A percentile compares a stretch with the other conserved stretches of the same genome.
Evolutionary conservation across 2,797 vertebrate species (phyloP).

Genomic region (Sorex maritimensis): DNA sequence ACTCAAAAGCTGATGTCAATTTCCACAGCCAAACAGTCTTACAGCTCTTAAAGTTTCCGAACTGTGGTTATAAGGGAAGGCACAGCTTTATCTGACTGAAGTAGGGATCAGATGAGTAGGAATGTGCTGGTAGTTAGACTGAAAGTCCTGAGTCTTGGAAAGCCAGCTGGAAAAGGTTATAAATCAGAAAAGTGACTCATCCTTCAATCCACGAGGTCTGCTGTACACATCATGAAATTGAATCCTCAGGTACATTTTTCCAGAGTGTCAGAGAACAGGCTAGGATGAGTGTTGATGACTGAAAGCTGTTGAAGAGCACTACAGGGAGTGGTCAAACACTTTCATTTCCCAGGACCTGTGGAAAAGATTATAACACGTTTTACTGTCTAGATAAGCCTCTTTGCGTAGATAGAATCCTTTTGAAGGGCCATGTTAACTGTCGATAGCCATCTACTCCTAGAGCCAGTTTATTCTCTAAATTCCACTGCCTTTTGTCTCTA

Average conservation of each 20-base stretch:
- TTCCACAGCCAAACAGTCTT: not conserved
- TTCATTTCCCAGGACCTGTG: constrained; percentile 78
- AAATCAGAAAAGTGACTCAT: not conserved
- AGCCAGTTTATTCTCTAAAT: constrained; percentile 78
- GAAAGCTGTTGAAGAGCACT: not conserved
- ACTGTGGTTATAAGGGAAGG: not conserved
- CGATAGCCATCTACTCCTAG: constrained; percentile 74
- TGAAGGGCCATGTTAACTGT: constrained; percentile 43
- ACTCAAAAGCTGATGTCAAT: not conserved
- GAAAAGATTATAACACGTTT: constrained; percentile 83
- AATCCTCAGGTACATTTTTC: constrained; percentile 15
- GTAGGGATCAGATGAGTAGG: not conserved
- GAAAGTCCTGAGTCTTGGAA: not conserved
- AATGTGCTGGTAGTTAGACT: not conserved
- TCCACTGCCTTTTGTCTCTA: constrained; percentile 62
- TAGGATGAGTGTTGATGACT: not conserved
- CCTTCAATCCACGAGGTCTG: not conserved
- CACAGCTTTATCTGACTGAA: not conserved
- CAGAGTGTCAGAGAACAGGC: not conserved
- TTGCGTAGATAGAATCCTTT: constrained; percentile 80
- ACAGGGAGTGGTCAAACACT: not conserved
- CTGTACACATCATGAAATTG: constrained; percentile 15
- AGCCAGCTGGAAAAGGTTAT: not conserved
- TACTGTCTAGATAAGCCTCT: constrained; percentile 81
- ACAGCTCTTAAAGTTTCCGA: not conserved